phyloP scores from a whole-genome alignment of 2,888 invertebrate genomes.

The Ophion obscuratus region DNA sequence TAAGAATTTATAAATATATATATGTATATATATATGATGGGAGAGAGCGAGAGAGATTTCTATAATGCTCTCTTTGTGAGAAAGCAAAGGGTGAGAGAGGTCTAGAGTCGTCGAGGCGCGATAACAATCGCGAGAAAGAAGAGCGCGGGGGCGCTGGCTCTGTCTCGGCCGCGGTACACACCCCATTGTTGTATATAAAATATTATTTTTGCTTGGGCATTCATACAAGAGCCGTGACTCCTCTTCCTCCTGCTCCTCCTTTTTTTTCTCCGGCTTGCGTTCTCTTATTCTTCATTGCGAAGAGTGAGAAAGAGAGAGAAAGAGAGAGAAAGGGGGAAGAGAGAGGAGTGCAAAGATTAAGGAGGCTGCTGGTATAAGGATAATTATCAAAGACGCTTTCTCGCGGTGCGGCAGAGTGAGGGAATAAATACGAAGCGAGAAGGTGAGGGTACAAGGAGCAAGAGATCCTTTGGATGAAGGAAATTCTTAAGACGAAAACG shows the following conservation, averaged over 20 bases:
- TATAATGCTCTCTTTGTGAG: slow-evolving; percentile 64
- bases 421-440: slow-evolving; percentile 31
- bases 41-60: slow-evolving; percentile 48
- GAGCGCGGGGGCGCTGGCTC: slow-evolving; percentile 67
- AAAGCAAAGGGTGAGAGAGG: slow-evolving; percentile 63
- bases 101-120: slow-evolving; percentile 69
- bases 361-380: slow-evolving; percentile 75
- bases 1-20: slow-evolving; percentile 41
- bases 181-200: slow-evolving; percentile 80
- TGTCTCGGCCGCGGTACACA: slow-evolving; percentile 56
- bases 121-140: slow-evolving; percentile 78
- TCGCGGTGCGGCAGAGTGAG: slow-evolving; percentile 11
- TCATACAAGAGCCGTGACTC: slow-evolving; percentile 71
- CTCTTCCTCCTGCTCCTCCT: slow-evolving; percentile 48
- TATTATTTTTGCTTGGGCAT: slow-evolving; percentile 80
- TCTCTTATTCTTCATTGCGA: slow-evolving; percentile 55
- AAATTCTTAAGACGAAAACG: slow-evolving; percentile 77
- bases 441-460: slow-evolving; percentile 40
- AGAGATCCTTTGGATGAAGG: slow-evolving; percentile 67
- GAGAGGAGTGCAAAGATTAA: slow-evolving; percentile 77
- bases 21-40: neutral
- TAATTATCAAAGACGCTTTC: slow-evolving; percentile 78
- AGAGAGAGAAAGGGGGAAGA: slow-evolving; percentile 17
- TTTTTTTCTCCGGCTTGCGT: slow-evolving; percentile 38
- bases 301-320: slow-evolving; percentile 5